phyloP scores from a whole-genome alignment of 2,113 vertebrate species.

The Proteles cristata region DNA sequence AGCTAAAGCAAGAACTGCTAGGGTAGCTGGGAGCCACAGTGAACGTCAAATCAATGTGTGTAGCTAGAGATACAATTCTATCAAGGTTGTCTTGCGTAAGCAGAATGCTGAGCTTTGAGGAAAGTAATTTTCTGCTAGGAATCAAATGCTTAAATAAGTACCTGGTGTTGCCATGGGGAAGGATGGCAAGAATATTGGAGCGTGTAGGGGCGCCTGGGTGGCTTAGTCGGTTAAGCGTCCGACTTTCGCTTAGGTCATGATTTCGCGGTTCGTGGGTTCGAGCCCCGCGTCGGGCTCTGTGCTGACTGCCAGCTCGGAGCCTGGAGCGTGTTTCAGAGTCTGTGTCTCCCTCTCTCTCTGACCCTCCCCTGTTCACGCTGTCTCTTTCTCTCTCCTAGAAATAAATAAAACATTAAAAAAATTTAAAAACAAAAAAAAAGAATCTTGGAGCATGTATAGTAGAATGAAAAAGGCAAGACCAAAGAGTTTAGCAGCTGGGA shows the following conservation, averaged over 20 bases:
- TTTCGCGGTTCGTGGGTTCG: too few relatives aligned
- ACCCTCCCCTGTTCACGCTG: too few relatives aligned
- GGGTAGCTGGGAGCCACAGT: background rate
- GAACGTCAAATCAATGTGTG: background rate
- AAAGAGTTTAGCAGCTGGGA: background rate
- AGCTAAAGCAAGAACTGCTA: background rate
- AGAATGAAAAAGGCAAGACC: background rate
- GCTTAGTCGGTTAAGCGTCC: too few relatives aligned
- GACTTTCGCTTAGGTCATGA: too few relatives aligned
- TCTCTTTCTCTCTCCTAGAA: too few relatives aligned
- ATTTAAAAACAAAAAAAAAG: too few relatives aligned
- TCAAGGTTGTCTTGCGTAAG: background rate
- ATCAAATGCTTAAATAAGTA: background rate
- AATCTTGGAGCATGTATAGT: background rate
- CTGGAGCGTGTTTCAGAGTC: too few relatives aligned
- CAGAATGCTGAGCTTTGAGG: background rate
- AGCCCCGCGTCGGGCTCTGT: too few relatives aligned
- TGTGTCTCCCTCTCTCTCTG: too few relatives aligned
- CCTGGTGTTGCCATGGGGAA: background rate
- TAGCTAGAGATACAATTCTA: background rate
- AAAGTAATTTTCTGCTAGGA: slow-evolving; percentile 23
- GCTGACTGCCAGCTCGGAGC: too few relatives aligned
- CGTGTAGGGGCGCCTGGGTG: too few relatives aligned
- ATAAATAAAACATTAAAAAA: too few relatives aligned
- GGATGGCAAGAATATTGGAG: background rate